Base-by-base conservation (phyloP, 2,888 invertebrate species). In the Petrophora chlorosata region DNA sequence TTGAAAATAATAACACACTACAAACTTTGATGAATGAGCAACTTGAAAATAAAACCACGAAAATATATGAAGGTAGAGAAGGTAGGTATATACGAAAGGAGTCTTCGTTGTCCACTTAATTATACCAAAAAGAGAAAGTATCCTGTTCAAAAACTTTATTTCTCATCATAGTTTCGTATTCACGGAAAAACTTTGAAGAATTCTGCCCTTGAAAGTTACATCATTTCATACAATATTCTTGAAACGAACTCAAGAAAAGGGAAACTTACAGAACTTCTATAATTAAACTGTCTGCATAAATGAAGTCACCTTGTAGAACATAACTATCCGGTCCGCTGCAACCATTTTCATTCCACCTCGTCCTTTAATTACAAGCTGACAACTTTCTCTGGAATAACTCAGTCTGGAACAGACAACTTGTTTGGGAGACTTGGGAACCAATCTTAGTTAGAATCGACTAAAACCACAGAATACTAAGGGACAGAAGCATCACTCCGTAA, bases 361-460 rank as follows among this genome's bases (percentile, higher is more conserved):
- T 57, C 56, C 65, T 72, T 70, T 79, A 79, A 79, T 80, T 79
- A 75, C 65, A 62, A 67, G 56, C 46, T 10, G 25, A 25, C 9
- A 25, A 25, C 25, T 25, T 25, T 25, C 10, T 10, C 25, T 25
- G 5, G 22, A 22, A 22, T 51, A 77, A 76, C 69, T 79, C 74
- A 67, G 65, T 45, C 68, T 58, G 52, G 43, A 58, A 45, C 29
- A 13, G 44, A 42, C 51, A 75, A 75, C 67, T 78, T 74, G 65
- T 63, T 45, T 67, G 54, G 53, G 41, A 56, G 45, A n/a, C n/a
- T n/a, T n/a, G n/a, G n/a, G n/a, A n/a, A n/a, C n/a, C n/a, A n/a
- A n/a, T n/a, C n/a, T n/a, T n/a, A n/a, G n/a, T n/a, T n/a, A n/a
- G n/a, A n/a, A n/a, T n/a, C n/a, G n/a, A n/a, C n/a, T n/a, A n/a